A percentile compares a stretch with the other conserved stretches of the same genome.
These are phyloP conservation scores for Sardina pilchardus DNA, from an alignment of 2,113 vertebrate species.

Conservation along the genomic window DNA sequence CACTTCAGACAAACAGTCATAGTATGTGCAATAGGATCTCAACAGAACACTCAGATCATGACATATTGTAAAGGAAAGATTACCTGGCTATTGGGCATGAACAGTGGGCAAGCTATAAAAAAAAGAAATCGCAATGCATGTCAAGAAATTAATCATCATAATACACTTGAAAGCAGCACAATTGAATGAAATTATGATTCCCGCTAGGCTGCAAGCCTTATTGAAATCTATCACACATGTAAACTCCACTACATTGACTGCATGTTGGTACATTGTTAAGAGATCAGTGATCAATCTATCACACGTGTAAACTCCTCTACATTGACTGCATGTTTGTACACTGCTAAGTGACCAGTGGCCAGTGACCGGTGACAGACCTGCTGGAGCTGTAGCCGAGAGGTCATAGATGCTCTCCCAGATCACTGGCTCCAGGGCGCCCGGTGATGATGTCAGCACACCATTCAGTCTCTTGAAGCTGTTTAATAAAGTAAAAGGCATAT, in stretches of 20 bases:
- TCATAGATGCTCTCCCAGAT: slow-evolving; percentile 31
- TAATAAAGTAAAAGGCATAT: background rate
- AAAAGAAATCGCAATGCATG: background rate
- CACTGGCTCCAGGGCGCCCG: slow-evolving; percentile 24
- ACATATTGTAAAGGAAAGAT: background rate
- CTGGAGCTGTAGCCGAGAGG: background rate
- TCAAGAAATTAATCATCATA: background rate
- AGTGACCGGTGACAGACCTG: background rate
- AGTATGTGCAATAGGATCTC: background rate
- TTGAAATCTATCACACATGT: no score
- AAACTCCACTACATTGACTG: no score
- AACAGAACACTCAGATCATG: background rate
- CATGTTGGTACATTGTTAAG: no score
- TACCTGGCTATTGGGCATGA: background rate
- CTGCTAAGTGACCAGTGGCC: background rate
- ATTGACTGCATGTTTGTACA: background rate
- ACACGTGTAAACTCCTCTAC: background rate
- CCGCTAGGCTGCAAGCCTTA: background rate
- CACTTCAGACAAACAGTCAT: no score
- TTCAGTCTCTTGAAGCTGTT: slow-evolving; percentile 26
- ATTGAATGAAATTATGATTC: background rate
- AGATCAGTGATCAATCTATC: no score
- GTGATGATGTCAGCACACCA: slow-evolving; percentile 16
- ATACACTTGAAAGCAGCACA: background rate
- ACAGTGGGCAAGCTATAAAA: background rate